These are phyloP conservation scores for Atta cephalotes DNA, from an alignment of 1,140 invertebrate species.

Conservation along the genomic window DNA sequence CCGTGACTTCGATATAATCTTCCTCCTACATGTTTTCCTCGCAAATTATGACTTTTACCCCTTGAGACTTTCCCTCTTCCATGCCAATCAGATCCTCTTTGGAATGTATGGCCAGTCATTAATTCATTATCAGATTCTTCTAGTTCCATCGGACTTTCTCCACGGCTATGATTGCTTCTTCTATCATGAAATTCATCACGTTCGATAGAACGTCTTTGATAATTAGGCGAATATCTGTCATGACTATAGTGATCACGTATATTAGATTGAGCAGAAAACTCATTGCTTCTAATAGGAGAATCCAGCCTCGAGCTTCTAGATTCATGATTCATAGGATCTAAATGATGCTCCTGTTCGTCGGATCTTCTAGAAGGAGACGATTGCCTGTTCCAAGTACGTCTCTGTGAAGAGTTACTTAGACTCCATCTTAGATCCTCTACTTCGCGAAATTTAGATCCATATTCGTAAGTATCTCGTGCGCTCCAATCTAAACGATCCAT, in stretches of 20 bases:
- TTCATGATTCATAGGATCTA: constrained; percentile 59
- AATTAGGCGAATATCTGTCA: constrained; percentile 72
- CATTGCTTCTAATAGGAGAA: constrained; percentile 69
- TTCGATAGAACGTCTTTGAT: constrained; percentile 66
- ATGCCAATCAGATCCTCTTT: constrained; percentile 72
- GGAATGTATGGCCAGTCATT: constrained; percentile 69
- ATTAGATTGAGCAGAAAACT: constrained; percentile 65
- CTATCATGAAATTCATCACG: constrained; percentile 76
- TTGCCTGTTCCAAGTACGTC: constrained; percentile 70
- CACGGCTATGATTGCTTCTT: constrained; percentile 77
- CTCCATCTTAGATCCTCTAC: constrained; percentile 81
- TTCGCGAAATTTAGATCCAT: constrained; percentile 74
- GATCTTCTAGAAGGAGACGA: constrained; percentile 64
- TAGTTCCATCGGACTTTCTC: constrained; percentile 77
- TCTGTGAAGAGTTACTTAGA: constrained; percentile 79
- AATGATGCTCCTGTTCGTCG: constrained; percentile 66
- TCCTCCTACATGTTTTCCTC: constrained; percentile 71
- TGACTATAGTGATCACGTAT: constrained; percentile 67
- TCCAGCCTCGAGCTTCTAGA: constrained; percentile 61
- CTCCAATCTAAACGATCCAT: constrained; percentile 83
- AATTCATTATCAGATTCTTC: constrained; percentile 76
- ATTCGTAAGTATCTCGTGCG: constrained; percentile 79
- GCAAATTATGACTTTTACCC: constrained; percentile 68
- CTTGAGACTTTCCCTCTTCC: constrained; percentile 62
- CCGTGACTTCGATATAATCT: constrained; percentile 74